Evolutionary conservation across 2,888 invertebrate genomes (phyloP).

Genomic region (Parapristionchus giblindavisi): DNA sequence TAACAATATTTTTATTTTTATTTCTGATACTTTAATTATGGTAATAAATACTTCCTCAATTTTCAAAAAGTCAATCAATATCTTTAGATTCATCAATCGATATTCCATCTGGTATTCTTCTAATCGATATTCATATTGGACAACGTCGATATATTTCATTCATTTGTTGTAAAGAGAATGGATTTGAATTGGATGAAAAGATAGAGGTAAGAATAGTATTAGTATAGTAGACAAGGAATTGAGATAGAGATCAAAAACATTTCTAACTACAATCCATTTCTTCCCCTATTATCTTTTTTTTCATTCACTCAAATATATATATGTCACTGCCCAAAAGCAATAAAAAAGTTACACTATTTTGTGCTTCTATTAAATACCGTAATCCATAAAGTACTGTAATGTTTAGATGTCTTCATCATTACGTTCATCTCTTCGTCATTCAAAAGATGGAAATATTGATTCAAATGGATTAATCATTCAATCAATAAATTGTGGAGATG

Average conservation of each 20-base stretch:
- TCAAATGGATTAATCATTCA: not conserved
- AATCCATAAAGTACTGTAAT: no score
- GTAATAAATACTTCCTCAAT: no score
- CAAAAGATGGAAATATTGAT: not conserved
- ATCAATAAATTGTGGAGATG: not conserved
- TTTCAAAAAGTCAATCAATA: not conserved
- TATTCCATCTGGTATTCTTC: not conserved
- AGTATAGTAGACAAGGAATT: no score
- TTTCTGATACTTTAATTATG: no score
- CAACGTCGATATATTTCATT: not conserved
- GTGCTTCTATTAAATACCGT: not conserved
- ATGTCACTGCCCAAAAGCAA: not conserved
- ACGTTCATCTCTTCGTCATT: constrained; percentile 1
- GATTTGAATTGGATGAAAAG: constrained; percentile 5
- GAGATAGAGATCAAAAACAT: no score
- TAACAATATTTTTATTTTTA: no score
- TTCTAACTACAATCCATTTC: no score
- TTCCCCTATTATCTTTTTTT: no score
- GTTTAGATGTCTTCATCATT: not conserved
- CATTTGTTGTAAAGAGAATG: constrained; percentile 12
- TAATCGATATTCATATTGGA: not conserved
- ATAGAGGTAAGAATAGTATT: constrained; percentile 30
- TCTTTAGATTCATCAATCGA: not conserved
- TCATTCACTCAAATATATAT: no score
- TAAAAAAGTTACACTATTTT: not conserved